A percentile compares a stretch with the other conserved stretches of the same genome.
phyloP scores from a whole-genome alignment of 2,797 vertebrate genomes.

The Alca torda region DNA sequence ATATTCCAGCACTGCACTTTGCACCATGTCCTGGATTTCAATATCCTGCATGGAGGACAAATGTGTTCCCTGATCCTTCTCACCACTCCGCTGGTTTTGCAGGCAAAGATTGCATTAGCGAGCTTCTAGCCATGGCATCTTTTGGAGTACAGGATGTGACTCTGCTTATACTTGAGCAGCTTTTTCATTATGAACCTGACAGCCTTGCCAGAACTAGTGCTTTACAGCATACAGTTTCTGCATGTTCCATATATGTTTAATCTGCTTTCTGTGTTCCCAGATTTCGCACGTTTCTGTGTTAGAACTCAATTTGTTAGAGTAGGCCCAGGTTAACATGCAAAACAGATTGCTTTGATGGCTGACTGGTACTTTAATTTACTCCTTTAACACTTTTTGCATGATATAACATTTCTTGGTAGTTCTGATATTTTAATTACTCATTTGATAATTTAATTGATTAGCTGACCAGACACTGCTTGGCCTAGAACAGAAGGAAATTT shows the following conservation, averaged over 20 bases:
- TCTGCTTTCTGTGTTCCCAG: background rate
- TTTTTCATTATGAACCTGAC: background rate
- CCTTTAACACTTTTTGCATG: background rate
- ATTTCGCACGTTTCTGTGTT: background rate
- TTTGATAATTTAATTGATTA: background rate
- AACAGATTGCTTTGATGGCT: background rate
- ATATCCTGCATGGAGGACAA: accelerated
- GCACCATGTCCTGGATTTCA: background rate
- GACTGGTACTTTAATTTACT: background rate
- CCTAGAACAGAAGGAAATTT: background rate
- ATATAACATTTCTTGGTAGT: background rate
- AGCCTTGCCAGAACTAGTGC: background rate
- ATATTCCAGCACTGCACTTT: background rate
- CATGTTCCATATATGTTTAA: background rate
- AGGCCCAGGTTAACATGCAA: background rate
- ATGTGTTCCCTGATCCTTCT: background rate
- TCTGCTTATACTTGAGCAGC: background rate
- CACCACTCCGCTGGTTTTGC: background rate
- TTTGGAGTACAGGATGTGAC: background rate
- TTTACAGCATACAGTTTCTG: background rate
- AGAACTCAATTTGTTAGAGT: background rate
- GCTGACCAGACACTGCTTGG: background rate
- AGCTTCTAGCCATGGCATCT: background rate
- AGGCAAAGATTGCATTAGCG: background rate
- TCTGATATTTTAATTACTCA: background rate